These are phyloP conservation scores for Xestia sexstrigata DNA, from an alignment of 2,888 invertebrate species.

Conservation along the genomic window DNA sequence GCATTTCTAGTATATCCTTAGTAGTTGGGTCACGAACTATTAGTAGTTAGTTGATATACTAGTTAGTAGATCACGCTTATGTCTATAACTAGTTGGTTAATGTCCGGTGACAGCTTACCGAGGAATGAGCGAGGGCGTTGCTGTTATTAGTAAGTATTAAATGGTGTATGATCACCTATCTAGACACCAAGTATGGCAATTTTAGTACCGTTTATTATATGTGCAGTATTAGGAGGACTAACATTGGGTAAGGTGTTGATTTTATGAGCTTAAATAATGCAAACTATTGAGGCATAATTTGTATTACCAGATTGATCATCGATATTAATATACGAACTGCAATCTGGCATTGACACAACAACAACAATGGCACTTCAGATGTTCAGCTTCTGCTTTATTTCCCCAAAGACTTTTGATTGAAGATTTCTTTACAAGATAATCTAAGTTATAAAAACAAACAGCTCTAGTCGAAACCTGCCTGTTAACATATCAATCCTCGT, in stretches of 20 bases:
- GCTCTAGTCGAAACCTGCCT: slow-evolving; percentile 48
- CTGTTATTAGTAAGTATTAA: slow-evolving; percentile 18
- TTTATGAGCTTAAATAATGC: background rate
- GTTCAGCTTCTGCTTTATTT: no score
- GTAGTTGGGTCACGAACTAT: slow-evolving; percentile 53
- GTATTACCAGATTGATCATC: background rate
- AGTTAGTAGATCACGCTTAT: slow-evolving; percentile 67
- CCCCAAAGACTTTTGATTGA: background rate
- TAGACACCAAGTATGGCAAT: slow-evolving; percentile 10
- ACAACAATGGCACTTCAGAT: background rate
- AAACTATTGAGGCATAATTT: background rate
- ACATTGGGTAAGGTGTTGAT: no score
- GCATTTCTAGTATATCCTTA: slow-evolving; percentile 31
- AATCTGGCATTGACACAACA: background rate
- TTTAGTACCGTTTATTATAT: slow-evolving; percentile 4
- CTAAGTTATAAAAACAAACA: slow-evolving; percentile 7
- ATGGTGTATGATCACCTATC: slow-evolving; percentile 18
- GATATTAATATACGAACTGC: background rate
- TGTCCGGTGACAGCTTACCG: slow-evolving; percentile 42
- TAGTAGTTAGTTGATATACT: slow-evolving; percentile 30
- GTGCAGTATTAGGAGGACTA: background rate
- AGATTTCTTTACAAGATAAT: background rate
- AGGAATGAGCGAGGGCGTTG: slow-evolving; percentile 39
- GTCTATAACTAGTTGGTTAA: slow-evolving; percentile 64
- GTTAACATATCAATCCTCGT: slow-evolving; percentile 61